Evolutionary conservation across 2,113 vertebrate species (phyloP).

Genomic region (Grallaria varia): DNA sequence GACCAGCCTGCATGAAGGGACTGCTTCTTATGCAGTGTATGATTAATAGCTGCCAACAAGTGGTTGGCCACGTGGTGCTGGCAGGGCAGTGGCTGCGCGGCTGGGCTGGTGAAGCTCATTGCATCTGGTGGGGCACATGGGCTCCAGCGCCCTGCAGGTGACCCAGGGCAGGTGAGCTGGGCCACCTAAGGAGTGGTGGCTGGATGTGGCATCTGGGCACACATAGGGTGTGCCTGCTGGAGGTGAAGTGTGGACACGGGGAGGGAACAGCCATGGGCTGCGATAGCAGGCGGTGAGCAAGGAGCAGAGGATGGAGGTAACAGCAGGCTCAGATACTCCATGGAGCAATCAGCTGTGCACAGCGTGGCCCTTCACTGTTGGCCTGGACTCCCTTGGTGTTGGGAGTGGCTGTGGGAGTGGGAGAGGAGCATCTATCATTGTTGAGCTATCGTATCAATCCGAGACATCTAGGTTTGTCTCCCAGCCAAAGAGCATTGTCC

Average conservation of each 20-base stretch:
- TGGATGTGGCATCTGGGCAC: neutral
- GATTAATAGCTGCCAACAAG: slow-evolving; percentile 24
- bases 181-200: neutral
- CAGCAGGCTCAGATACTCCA: neutral
- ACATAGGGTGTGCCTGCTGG: neutral
- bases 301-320: neutral
- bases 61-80: neutral
- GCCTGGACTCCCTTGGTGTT: neutral
- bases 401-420: neutral
- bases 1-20: neutral
- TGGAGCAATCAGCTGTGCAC: neutral
- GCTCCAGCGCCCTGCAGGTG: neutral
- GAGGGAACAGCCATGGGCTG: neutral
- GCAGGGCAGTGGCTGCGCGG: neutral
- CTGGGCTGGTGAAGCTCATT: neutral
- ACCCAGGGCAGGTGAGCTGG: neutral
- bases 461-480: neutral
- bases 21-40: neutral
- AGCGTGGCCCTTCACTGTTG: neutral
- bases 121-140: neutral
- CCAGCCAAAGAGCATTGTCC: neutral
- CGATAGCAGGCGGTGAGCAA: neutral
- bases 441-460: neutral
- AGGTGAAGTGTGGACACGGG: neutral
- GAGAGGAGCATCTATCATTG: neutral